Evolutionary conservation across 2,113 vertebrate genomes (phyloP).

Genomic region (Laterallus jamaicensis): DNA sequence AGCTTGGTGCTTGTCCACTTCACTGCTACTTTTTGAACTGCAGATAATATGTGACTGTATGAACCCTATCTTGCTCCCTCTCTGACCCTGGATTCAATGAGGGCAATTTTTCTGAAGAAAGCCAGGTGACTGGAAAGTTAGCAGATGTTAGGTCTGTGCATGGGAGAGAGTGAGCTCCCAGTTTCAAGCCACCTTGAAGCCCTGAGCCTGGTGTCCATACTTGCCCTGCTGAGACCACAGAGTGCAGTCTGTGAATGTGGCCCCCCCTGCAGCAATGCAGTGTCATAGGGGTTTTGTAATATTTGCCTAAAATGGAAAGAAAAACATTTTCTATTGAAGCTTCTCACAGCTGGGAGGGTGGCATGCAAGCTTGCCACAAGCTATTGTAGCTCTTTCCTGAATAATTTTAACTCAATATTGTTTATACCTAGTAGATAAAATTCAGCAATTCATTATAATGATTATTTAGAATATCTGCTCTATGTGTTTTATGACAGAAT

Average conservation of each 20-base stretch:
- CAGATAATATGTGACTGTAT: neutral
- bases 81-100: neutral
- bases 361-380: neutral
- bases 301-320: neutral
- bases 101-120: neutral
- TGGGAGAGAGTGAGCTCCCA: neutral
- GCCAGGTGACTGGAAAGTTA: neutral
- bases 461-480: neutral
- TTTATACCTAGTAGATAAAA: neutral
- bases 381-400: neutral
- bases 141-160: neutral
- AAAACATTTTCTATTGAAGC: neutral
- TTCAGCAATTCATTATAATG: neutral
- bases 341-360: neutral
- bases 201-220: neutral
- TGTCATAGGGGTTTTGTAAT: neutral
- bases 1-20: neutral
- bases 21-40: neutral
- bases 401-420: neutral
- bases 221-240: neutral
- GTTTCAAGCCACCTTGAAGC: neutral
- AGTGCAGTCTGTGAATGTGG: neutral
- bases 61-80: neutral
- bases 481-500: neutral
- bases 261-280: neutral